Conservation (phyloP, 2,888 invertebrate species). For the Malthinus flaveolus region DNA sequence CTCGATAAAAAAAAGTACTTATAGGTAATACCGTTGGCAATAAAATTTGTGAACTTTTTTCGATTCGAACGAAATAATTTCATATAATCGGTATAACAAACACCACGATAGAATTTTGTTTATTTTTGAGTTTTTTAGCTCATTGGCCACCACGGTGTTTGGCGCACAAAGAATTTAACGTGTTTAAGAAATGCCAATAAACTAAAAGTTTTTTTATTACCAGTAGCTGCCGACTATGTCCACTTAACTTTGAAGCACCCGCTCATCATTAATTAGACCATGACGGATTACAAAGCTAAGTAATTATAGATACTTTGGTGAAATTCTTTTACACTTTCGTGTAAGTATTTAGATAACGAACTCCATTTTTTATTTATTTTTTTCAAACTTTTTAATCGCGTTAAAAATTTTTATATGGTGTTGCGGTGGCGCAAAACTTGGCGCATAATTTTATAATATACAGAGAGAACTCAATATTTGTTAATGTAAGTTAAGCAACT, state of each 20-base stretch:
- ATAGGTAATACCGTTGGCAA: too few species aligned
- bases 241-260: constrained; percentile 42
- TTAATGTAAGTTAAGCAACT: constrained; percentile 40
- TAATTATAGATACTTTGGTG: constrained; percentile 28
- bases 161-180: constrained; percentile 39
- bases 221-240: constrained; percentile 44
- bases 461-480: constrained; percentile 30
- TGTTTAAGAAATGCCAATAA: constrained; percentile 47
- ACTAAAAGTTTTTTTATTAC: constrained; percentile 38
- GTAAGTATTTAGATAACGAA: constrained; percentile 27
- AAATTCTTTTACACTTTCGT: constrained; percentile 30
- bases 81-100: not conserved
- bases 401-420: too few species aligned
- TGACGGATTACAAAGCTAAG: constrained; percentile 27
- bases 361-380: constrained; percentile 16
- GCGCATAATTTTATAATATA: constrained; percentile 17
- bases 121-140: constrained; percentile 35
- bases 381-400: too few species aligned
- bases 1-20: too few species aligned
- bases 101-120: not conserved
- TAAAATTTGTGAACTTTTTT: too few species aligned
- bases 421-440: constrained; percentile 4
- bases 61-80: not conserved
- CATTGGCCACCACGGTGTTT: constrained; percentile 43
- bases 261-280: constrained; percentile 36